Conservation (phyloP, 2,888 invertebrate genomes). For the Oligia fasciuncula region DNA sequence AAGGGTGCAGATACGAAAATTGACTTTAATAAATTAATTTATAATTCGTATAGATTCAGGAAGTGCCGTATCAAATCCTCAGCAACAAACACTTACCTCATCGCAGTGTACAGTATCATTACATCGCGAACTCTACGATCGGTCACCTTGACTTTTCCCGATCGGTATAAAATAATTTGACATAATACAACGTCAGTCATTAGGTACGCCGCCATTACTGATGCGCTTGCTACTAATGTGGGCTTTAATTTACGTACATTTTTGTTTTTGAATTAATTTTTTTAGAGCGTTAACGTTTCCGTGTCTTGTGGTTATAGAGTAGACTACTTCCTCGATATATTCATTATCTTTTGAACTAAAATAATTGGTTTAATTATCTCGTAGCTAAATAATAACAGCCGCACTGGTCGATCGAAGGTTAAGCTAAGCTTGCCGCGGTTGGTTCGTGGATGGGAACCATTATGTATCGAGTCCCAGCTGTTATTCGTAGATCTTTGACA, state of each 20-base stretch:
- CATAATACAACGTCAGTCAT: slow-evolving; percentile 86
- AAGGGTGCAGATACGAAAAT: neutral
- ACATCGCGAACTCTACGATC: slow-evolving; percentile 76
- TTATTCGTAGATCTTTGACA: neutral
- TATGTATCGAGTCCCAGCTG: neutral
- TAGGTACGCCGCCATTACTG: slow-evolving; percentile 76
- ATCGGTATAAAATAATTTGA: slow-evolving; percentile 89
- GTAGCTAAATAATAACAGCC: neutral
- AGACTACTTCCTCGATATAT: neutral
- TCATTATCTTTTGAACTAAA: neutral
- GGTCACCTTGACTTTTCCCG: slow-evolving; percentile 89
- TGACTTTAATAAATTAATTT: no score
- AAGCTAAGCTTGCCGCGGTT: neutral
- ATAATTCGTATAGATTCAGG: neutral
- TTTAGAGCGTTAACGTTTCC: neutral
- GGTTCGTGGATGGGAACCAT: neutral
- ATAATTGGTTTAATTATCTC: neutral
- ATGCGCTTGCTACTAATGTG: slow-evolving; percentile 66
- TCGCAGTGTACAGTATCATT: slow-evolving; percentile 72
- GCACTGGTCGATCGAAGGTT: neutral
- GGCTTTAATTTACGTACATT: slow-evolving; percentile 69
- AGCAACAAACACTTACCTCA: slow-evolving; percentile 21
- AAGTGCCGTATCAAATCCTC: slow-evolving; percentile 67
- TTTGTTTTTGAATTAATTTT: slow-evolving; percentile 54
- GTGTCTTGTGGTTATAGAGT: neutral